These are phyloP conservation scores for Coregonus clupeaformis DNA, from an alignment of 2,113 vertebrate genomes.

Conservation along the genomic window DNA sequence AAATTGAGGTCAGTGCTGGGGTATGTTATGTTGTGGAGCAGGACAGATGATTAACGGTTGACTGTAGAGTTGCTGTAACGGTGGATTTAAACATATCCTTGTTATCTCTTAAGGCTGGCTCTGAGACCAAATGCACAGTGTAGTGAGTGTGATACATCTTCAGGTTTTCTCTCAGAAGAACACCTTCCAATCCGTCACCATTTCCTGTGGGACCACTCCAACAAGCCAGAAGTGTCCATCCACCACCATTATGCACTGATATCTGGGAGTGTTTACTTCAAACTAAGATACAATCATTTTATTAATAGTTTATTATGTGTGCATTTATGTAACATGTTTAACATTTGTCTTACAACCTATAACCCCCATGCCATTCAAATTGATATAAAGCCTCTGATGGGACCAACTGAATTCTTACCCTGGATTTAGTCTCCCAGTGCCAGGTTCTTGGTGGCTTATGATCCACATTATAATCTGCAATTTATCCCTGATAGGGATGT, in stretches of 20 bases:
- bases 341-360: background rate
- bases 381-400: background rate
- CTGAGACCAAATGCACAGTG: no score
- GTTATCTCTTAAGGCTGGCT: background rate
- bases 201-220: no score
- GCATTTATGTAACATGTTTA: no score
- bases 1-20: background rate
- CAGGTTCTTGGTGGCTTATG: slow-evolving; percentile 32
- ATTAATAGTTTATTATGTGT: no score
- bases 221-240: no score
- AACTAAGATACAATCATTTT: no score
- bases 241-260: no score
- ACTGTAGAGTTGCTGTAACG: background rate
- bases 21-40: background rate
- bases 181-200: no score
- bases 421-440: slow-evolving; percentile 25
- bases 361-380: background rate
- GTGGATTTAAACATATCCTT: background rate
- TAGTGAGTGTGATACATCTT: no score
- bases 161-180: no score
- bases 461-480: slow-evolving; percentile 24
- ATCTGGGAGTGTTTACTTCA: no score
- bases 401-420: slow-evolving; percentile 8
- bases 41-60: background rate
- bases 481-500: slow-evolving; percentile 40